Evolutionary conservation across 2,888 invertebrate genomes (phyloP), one percentile per base, ranked within the genome.

Genomic region (Hemithea aestivaria): DNA sequence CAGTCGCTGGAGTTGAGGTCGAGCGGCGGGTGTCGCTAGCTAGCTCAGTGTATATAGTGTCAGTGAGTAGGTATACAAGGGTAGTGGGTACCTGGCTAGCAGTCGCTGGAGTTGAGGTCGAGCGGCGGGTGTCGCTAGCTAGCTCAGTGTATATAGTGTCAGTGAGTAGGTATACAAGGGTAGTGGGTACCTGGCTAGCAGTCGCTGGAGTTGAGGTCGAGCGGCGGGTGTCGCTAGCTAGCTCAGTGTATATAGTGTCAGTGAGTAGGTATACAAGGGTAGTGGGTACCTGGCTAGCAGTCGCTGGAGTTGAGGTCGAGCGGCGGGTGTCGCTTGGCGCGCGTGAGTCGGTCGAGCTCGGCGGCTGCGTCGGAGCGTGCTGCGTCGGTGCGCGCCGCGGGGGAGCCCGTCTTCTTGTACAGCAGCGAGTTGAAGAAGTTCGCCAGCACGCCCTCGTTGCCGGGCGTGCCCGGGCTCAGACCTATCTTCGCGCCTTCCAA

Each of bases 401-500:
- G 90, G 25, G 91, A 88, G 23, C 94, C 95, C 22, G 95, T 93
- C 88, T 97, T 97, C 90, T 98, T 98, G 84, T 95, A 94, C 61
- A 99, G 90, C 66, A 99, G 89, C 48, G 98, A 98, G 89, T 98
- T 98, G 89, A 99, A 99, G 90, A 99, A 99, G 85, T 95, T 98
- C 7, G 98, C 98, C 49, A 99, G 87, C 35, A 98, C 97, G 43
- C 97, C 96, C 87, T 98, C 98, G 69, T 76, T 74, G 62, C 82
- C 82, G 10, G 94, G 93, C 34, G 94, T 91, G 61, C 92, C 91
- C 1, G 92, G 90, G 50, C 90, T 88, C 75, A 82, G 76, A 76
- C 91, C 89, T 62, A 94, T 88, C 83, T 96, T 92, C 35, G 92
- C 85, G 63, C 92, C 88, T 77, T 95, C 94, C 73, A 94, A 77